These are phyloP conservation scores for Dreissena polymorpha DNA, from an alignment of 1,140 invertebrate species.

Conservation along the genomic window DNA sequence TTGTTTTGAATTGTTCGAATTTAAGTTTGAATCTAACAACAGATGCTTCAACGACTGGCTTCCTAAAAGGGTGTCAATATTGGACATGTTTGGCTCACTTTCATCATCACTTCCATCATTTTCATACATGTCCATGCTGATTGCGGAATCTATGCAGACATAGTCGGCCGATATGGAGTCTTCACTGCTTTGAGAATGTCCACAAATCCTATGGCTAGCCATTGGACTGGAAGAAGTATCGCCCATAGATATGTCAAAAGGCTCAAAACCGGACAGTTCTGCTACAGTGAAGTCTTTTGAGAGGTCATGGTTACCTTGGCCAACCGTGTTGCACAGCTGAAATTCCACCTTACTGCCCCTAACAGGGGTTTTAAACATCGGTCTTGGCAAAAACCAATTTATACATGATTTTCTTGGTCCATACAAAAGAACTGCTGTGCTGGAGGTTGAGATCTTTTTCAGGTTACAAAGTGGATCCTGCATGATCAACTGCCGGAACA, in stretches of 20 bases:
- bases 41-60: too few species aligned
- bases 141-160: slow-evolving; percentile 39
- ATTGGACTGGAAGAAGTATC: slow-evolving; percentile 8
- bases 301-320: slow-evolving; percentile 56
- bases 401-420: slow-evolving; percentile 62
- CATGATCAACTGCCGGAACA: slow-evolving; percentile 68
- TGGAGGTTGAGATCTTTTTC: slow-evolving; percentile 62
- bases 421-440: slow-evolving; percentile 59
- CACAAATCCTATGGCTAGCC: background rate
- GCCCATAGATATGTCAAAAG: slow-evolving; percentile 55
- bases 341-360: slow-evolving; percentile 60
- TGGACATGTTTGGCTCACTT: too few species aligned
- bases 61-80: too few species aligned
- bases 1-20: background rate
- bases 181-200: slow-evolving; percentile 19
- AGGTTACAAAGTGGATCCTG: slow-evolving; percentile 62
- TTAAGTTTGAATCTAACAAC: background rate
- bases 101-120: too few species aligned
- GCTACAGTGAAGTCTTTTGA: slow-evolving; percentile 59
- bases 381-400: slow-evolving; percentile 68
- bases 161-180: slow-evolving; percentile 35
- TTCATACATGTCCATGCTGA: slow-evolving; percentile 11
- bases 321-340: slow-evolving; percentile 57
- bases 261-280: slow-evolving; percentile 71
- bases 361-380: slow-evolving; percentile 59